Base-by-base conservation (phyloP, 2,113 vertebrate species). In the Nycticryphes semicollaris region DNA sequence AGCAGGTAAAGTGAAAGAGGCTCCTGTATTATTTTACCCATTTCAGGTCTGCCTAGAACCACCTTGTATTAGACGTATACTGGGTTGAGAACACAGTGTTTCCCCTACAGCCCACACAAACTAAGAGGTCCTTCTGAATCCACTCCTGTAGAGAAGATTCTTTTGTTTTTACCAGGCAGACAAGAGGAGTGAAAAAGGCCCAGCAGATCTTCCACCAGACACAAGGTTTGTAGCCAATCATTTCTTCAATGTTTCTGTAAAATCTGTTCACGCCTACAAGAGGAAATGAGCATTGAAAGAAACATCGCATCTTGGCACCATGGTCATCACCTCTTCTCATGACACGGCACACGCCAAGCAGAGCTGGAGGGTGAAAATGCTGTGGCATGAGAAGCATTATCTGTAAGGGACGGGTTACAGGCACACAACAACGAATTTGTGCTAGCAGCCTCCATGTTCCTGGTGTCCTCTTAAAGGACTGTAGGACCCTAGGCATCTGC, bases 131-230 rank as follows among this genome's bases (percentile, higher is more conserved):
- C 57, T 43, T 85, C 84, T 54, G 70, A 51, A 86, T 22, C 16
- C 37, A 14, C 0, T 33, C 16, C 43, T 81, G 24, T 35, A 93
- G 60, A 35, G 0, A 76, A 33, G 12, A 59, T n/a, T 10, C 15
- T 27, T 37, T 14, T 35, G 23, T 19, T 53, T 98, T 90, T 98
- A 99, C 99, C 98, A 99, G 96, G 93, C 99, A 99, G 87, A 99
- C 98, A 60, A 98, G 90, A 17, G 99, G 99, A 7, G 98, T 99
- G 95, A 99, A 99, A 92, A 98, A 98, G 50, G 95, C 98, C 99
- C 99, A 99, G 75, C 99, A 99, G 75, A 98, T 98, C 84, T 99
- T 99, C 99, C 99, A 99, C 98, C 98, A 99, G 37, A 88, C 66
- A 57, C 98, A 99, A 13, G 99, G 98, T 84, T 98, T 98, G 96